Evolutionary conservation across 2,797 vertebrate genomes (phyloP).

Genomic region (Anomalospiza imberbis): DNA sequence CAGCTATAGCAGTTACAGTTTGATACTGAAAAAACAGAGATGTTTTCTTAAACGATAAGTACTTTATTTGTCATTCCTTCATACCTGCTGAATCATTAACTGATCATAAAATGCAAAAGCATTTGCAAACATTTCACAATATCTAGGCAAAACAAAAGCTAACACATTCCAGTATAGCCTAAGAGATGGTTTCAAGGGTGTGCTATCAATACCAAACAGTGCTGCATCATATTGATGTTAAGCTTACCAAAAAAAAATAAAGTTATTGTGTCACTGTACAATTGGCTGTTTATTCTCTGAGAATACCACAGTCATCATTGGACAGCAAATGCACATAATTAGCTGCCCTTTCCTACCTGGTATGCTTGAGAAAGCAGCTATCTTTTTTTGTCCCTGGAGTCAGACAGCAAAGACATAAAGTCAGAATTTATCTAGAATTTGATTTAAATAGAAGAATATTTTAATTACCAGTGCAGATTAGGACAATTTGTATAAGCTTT

Average conservation of each 20-base stretch:
- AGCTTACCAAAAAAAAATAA: not conserved
- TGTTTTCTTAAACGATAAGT: not conserved
- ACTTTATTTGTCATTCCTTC: not conserved
- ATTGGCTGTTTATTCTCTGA: not conserved
- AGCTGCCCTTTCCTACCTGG: not conserved
- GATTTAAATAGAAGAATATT: not conserved
- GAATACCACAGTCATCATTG: not conserved
- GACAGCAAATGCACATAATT: not conserved
- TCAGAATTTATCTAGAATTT: not conserved
- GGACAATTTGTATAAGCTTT: not conserved
- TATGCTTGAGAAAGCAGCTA: not conserved
- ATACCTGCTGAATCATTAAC: not conserved
- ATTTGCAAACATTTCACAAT: not conserved
- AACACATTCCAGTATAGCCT: not conserved
- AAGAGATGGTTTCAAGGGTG: not conserved
- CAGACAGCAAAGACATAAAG: not conserved
- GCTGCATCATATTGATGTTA: not conserved
- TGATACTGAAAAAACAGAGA: not conserved
- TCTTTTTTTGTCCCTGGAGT: fast-evolving
- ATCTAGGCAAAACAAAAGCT: not conserved
- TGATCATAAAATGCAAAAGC: not conserved
- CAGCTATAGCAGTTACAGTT: not conserved
- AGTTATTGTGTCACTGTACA: not conserved
- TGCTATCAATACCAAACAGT: not conserved
- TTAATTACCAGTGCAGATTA: not conserved